Evolutionary conservation across 2,888 invertebrate genomes (phyloP).

Genomic region (Drosophila meridiana): DNA sequence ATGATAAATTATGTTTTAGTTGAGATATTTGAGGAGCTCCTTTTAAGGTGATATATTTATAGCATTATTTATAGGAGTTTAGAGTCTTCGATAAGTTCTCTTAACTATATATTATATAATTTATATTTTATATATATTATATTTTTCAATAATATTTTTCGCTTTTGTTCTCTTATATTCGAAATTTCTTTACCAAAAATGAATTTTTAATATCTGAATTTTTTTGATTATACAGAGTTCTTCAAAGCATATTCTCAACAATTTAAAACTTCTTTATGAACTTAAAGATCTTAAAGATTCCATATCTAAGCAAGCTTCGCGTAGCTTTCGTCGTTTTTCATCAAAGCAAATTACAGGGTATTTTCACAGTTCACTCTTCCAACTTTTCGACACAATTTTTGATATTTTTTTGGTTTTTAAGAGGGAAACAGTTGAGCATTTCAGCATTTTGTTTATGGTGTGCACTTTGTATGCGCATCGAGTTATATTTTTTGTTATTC

Average conservation of each 20-base stretch:
- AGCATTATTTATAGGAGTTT: not conserved
- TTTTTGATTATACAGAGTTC: too few relatives aligned
- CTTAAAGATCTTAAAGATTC: not conserved
- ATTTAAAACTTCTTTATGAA: not conserved
- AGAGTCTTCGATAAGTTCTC: not conserved
- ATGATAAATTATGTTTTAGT: not conserved
- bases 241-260: too few relatives aligned
- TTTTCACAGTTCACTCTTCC: not conserved
- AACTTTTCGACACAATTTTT: conserved; percentile 5
- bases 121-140: too few relatives aligned
- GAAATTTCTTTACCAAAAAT: too few relatives aligned
- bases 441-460: conserved; percentile 67
- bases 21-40: not conserved
- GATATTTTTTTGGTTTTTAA: conserved; percentile 12
- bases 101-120: not conserved
- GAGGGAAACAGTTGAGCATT: conserved; percentile 21
- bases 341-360: not conserved
- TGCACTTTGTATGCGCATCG: conserved; percentile 53
- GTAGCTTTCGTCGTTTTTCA: not conserved
- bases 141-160: too few relatives aligned
- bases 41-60: not conserved
- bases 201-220: too few relatives aligned
- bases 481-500: conserved; percentile 30
- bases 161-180: too few relatives aligned
- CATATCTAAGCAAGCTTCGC: not conserved